phyloP scores from a whole-genome alignment of 2,888 invertebrate genomes.

The Carpatolechia fugitivella region DNA sequence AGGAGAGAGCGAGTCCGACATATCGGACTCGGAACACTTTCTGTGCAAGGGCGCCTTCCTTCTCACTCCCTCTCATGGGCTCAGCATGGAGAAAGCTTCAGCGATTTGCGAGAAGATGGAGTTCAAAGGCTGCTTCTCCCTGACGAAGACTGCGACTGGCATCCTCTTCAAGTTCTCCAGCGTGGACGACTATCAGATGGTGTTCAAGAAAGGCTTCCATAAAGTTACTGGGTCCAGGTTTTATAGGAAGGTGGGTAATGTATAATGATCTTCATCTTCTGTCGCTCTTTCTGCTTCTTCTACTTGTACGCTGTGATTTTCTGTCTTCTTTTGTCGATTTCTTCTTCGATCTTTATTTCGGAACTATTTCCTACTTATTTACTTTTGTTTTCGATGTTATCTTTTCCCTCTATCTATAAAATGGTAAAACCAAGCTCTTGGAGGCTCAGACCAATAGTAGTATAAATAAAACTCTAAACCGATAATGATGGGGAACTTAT shows the following conservation, averaged over 20 bases:
- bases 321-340: constrained; percentile 16
- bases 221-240: constrained; percentile 91
- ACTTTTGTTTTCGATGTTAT: too few species aligned
- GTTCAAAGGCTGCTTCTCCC: constrained; percentile 91
- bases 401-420: too few species aligned
- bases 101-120: constrained; percentile 93
- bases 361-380: not conserved
- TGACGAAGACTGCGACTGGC: constrained; percentile 93
- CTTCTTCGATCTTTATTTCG: constrained; percentile 8
- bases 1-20: constrained; percentile 89
- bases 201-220: constrained; percentile 92
- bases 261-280: constrained; percentile 45
- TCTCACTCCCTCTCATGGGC: constrained; percentile 90
- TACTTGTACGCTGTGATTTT: constrained; percentile 21
- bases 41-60: constrained; percentile 91
- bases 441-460: too few species aligned
- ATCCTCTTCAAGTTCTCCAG: constrained; percentile 93
- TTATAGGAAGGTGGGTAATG: constrained; percentile 87
- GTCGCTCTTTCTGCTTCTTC: constrained; percentile 19
- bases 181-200: constrained; percentile 91
- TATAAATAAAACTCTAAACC: too few species aligned
- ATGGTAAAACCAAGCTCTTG: too few species aligned
- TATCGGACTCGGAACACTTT: constrained; percentile 87
- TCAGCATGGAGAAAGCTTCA: constrained; percentile 91
- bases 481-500: too few species aligned